A percentile compares a stretch with the other conserved stretches of the same genome.
Conservation (phyloP, 2,797 vertebrate species). For the Coendou prehensilis region DNA sequence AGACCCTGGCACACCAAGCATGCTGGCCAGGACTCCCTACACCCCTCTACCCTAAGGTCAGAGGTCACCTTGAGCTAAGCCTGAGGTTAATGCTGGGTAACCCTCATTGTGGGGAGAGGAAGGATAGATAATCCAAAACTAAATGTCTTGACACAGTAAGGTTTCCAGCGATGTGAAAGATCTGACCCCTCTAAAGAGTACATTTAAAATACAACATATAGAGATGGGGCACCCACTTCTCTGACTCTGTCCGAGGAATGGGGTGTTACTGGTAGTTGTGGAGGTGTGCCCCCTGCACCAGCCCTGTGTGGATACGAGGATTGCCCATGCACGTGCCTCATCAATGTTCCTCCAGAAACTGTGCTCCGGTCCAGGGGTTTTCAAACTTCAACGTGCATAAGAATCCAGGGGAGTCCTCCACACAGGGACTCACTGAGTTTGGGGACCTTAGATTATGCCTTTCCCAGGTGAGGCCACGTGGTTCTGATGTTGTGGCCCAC, state of each 20-base stretch:
- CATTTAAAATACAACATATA: neutral
- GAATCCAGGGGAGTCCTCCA: neutral
- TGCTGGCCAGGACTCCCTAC: neutral
- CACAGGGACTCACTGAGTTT: neutral
- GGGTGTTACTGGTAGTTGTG: neutral
- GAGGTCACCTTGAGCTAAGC: neutral
- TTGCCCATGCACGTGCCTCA: neutral
- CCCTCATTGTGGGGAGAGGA: neutral
- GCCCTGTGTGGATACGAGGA: neutral
- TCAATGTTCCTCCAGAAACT: neutral
- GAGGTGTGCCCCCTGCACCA: neutral
- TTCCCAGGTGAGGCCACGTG: neutral
- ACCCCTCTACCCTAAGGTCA: neutral
- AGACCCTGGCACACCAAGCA: neutral
- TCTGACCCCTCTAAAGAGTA: neutral
- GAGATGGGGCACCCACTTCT: neutral
- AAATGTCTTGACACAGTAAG: neutral
- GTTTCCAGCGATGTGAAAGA: neutral
- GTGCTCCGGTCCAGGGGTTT: neutral
- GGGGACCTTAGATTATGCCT: neutral
- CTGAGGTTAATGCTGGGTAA: neutral
- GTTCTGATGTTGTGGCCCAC: neutral
- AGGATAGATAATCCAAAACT: neutral
- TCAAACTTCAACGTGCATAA: neutral
- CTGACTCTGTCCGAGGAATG: neutral